These are phyloP conservation scores for Rhyacophila brunnea DNA, from an alignment of 1,140 invertebrate genomes.

Conservation along the genomic window DNA sequence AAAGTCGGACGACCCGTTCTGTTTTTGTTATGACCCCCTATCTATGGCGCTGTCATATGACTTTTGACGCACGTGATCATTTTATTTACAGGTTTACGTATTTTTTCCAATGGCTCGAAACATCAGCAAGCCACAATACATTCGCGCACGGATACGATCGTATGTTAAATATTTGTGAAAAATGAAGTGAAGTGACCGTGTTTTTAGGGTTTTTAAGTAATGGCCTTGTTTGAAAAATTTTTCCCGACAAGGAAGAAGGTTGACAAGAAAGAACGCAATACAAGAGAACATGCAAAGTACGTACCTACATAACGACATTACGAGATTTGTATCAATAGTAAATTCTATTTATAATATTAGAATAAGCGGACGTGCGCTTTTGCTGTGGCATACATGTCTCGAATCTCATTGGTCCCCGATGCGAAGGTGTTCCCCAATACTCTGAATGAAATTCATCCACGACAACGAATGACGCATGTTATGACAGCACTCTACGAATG, in stretches of 20 bases:
- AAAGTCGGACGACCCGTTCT: background rate
- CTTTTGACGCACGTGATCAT: conserved; percentile 25
- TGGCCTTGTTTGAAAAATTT: conserved; percentile 51
- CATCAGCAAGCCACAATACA: background rate
- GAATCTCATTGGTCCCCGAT: no score
- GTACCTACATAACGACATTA: conserved; percentile 30
- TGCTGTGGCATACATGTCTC: background rate
- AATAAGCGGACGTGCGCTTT: conserved; percentile 20
- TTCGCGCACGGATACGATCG: conserved; percentile 10
- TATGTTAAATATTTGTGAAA: background rate
- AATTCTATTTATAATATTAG: conserved; percentile 38
- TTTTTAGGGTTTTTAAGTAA: conserved; percentile 39
- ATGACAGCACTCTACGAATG: background rate
- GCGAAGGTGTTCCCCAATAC: background rate
- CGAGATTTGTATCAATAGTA: conserved; percentile 37
- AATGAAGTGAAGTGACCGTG: conserved; percentile 20
- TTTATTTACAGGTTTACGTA: conserved; percentile 19
- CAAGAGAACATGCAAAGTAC: conserved; percentile 47
- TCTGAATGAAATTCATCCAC: background rate
- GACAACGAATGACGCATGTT: background rate
- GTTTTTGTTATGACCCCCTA: conserved; percentile 1
- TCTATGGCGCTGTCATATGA: conserved; percentile 24
- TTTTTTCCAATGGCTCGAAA: conserved; percentile 15
- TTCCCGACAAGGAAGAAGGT: conserved; percentile 50
- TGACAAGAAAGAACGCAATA: conserved; percentile 43